phyloP scores from a whole-genome alignment of 2,113 vertebrate genomes.

The Dipodomys stephensi region DNA sequence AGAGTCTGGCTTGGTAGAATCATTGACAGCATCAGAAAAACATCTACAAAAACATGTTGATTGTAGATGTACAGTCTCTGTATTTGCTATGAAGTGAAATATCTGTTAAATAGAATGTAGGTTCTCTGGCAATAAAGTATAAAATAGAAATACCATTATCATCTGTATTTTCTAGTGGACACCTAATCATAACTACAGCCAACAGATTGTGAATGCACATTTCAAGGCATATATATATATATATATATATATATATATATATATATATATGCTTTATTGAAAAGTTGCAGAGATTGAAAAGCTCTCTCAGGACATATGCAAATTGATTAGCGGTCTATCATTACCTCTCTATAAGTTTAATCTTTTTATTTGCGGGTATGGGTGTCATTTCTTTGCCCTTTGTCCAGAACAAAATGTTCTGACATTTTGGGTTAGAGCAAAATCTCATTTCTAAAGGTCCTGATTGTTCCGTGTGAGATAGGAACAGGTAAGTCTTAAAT shows the following conservation, averaged over 20 bases:
- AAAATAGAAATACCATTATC: neutral
- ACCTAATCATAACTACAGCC: neutral
- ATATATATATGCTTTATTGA: neutral
- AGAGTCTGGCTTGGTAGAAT: neutral
- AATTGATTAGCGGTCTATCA: neutral
- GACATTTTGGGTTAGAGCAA: conserved; percentile 76
- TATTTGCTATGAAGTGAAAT: conserved; percentile 50
- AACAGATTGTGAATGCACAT: neutral
- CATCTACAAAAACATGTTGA: conserved; percentile 9
- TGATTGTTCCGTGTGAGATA: conserved; percentile 61
- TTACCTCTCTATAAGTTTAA: conserved; percentile 13
- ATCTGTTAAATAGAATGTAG: conserved; percentile 32
- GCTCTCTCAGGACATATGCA: neutral
- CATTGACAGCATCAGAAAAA: neutral
- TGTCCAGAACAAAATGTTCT: conserved; percentile 76
- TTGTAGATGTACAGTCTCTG: neutral
- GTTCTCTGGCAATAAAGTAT: neutral
- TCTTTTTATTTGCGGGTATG: conserved; percentile 56
- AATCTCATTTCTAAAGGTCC: conserved; percentile 78
- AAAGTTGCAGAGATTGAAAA: neutral
- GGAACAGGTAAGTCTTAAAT: conserved; percentile 62
- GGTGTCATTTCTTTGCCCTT: conserved; percentile 70
- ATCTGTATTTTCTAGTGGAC: conserved; percentile 36
- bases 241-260: neutral
- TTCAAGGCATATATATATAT: neutral